phyloP scores from a whole-genome alignment of 2,888 invertebrate species.

The Andrena fulva region DNA sequence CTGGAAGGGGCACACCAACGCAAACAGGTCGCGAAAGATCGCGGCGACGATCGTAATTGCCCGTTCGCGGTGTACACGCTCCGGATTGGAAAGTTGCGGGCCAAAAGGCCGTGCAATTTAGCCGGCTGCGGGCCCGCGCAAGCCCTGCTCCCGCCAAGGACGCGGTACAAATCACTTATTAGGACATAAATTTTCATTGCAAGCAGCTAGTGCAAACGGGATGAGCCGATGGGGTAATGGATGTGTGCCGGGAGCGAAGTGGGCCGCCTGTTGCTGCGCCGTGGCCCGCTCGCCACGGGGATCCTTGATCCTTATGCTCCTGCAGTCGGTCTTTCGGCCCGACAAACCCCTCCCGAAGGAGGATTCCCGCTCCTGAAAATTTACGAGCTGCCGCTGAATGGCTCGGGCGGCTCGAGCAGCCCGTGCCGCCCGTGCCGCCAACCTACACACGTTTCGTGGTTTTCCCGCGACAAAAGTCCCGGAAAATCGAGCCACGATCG shows the following conservation, averaged over 20 bases:
- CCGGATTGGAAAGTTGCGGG: neutral
- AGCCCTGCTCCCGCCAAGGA: slow-evolving; percentile 18
- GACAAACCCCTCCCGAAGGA: slow-evolving; percentile 77
- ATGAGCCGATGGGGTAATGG: slow-evolving; percentile 77
- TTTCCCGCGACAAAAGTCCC: slow-evolving; percentile 70
- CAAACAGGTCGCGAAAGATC: too few relatives aligned
- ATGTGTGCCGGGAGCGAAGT: slow-evolving; percentile 77
- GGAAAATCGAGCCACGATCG: slow-evolving; percentile 60
- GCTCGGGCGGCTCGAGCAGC: slow-evolving; percentile 47
- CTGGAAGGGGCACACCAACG: neutral
- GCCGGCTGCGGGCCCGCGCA: neutral
- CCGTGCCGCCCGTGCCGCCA: slow-evolving; percentile 35
- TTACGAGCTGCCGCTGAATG: slow-evolving; percentile 79
- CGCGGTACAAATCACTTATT: slow-evolving; percentile 75
- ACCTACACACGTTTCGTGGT: slow-evolving; percentile 68
- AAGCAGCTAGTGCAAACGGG: slow-evolving; percentile 75
- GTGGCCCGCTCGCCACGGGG: slow-evolving; percentile 77
- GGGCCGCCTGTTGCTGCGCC: slow-evolving; percentile 82
- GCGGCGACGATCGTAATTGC: neutral
- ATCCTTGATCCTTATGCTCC: slow-evolving; percentile 81
- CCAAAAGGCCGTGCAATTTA: slow-evolving; percentile 10
- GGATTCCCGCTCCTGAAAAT: slow-evolving; percentile 79
- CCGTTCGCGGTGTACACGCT: neutral
- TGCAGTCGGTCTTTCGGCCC: slow-evolving; percentile 73
- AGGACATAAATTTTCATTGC: slow-evolving; percentile 81